Evolutionary conservation across 1,140 invertebrate genomes (phyloP).

Genomic region (Lethocerus indicus): DNA sequence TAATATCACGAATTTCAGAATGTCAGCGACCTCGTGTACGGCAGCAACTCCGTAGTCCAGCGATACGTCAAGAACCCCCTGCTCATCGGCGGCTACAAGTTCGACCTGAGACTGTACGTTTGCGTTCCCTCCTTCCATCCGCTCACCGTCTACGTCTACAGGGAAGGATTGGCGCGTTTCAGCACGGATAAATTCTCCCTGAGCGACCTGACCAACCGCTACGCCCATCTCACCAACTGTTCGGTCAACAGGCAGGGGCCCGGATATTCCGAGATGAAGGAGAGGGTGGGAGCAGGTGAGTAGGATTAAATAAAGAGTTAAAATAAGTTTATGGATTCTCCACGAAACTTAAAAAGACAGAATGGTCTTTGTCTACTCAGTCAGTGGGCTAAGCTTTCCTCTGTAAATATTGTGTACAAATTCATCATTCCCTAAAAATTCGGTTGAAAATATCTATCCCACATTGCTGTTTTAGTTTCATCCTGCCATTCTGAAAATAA

Average conservation of each 20-base stretch:
- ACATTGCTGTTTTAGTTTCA: no score
- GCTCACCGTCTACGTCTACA: constrained; percentile 65
- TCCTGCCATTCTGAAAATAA: no score
- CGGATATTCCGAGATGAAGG: constrained; percentile 60
- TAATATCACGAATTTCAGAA: constrained; percentile 38
- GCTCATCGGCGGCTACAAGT: constrained; percentile 74
- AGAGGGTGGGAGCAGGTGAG: constrained; percentile 53
- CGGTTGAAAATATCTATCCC: no score
- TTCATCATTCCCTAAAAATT: no score
- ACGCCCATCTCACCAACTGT: constrained; percentile 79
- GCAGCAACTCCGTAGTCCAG: constrained; percentile 52
- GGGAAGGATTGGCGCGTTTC: constrained; percentile 50
- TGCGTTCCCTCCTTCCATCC: constrained; percentile 67
- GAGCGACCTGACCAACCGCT: constrained; percentile 65
- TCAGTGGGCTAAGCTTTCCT: no score
- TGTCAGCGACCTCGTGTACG: constrained; percentile 54
- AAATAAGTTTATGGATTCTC: no score
- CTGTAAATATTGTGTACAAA: no score
- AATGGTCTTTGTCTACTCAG: no score
- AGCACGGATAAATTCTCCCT: constrained; percentile 69
- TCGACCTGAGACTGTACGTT: constrained; percentile 69
- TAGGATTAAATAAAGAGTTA: no score
- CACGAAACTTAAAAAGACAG: no score
- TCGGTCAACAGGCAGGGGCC: constrained; percentile 66
- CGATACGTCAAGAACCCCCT: constrained; percentile 72